phyloP scores from a whole-genome alignment of 2,888 invertebrate species.

The Acleris holmiana region DNA sequence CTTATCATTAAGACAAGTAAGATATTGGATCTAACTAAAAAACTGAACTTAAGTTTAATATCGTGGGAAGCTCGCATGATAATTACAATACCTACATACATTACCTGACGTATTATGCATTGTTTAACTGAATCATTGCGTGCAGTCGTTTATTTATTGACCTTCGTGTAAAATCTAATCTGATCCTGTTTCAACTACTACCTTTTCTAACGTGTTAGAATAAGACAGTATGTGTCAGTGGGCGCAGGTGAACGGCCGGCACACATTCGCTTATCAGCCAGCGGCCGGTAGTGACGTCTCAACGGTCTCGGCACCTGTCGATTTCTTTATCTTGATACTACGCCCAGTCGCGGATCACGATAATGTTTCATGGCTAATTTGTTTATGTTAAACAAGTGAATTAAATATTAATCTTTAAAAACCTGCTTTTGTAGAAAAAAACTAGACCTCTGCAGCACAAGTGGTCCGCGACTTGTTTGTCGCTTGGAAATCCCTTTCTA shows the following conservation, averaged over 20 bases:
- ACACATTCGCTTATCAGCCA: conserved; percentile 80
- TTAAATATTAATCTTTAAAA: too few relatives aligned
- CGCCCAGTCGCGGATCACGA: conserved; percentile 36
- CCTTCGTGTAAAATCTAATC: conserved; percentile 29
- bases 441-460: too few relatives aligned
- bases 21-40: too few relatives aligned
- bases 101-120: conserved; percentile 63
- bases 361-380: conserved; percentile 47
- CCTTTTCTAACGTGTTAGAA: conserved; percentile 49
- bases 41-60: conserved; percentile 41
- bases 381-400: background rate
- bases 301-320: conserved; percentile 65
- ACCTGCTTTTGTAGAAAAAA: too few relatives aligned
- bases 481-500: too few relatives aligned
- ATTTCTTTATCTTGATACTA: conserved; percentile 48
- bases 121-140: conserved; percentile 59
- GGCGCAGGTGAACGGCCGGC: conserved; percentile 81
- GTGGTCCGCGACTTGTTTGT: too few relatives aligned
- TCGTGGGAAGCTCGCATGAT: conserved; percentile 56
- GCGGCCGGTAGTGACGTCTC: conserved; percentile 69
- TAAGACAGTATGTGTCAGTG: conserved; percentile 72
- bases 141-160: conserved; percentile 26
- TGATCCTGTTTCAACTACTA: conserved; percentile 48
- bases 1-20: too few relatives aligned
- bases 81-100: conserved; percentile 63